phyloP scores from a whole-genome alignment of 2,113 vertebrate genomes.

The Puffinus mauretanicus region DNA sequence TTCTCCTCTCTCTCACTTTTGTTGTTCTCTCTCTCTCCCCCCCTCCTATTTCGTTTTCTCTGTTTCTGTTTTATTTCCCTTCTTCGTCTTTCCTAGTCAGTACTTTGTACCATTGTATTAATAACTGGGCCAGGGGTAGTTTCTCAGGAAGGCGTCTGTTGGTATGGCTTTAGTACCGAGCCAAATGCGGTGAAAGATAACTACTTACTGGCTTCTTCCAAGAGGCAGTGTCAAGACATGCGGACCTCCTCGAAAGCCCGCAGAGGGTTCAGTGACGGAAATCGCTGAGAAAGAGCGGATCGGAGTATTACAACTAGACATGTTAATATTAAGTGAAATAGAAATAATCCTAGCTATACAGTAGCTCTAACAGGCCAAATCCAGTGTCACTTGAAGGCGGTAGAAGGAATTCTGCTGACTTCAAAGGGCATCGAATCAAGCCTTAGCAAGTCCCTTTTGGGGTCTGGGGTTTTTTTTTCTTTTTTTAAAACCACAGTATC shows the following conservation, averaged over 20 bases:
- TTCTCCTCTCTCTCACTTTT: conserved; percentile 13
- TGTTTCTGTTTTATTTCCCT: conserved; percentile 20
- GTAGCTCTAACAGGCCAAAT: conserved; percentile 60
- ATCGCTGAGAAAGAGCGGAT: conserved; percentile 51
- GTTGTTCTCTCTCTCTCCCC: background rate
- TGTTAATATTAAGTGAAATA: conserved; percentile 21
- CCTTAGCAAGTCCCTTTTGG: conserved; percentile 31
- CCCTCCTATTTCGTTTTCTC: background rate
- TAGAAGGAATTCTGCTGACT: background rate
- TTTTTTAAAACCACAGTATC: conserved; percentile 68
- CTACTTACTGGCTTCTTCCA: conserved; percentile 61
- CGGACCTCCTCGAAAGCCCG: background rate
- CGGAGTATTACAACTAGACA: conserved; percentile 36
- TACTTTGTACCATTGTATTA: conserved; percentile 79
- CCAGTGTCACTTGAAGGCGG: conserved; percentile 13
- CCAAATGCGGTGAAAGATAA: conserved; percentile 62
- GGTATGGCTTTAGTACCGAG: conserved; percentile 63
- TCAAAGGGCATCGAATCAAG: background rate
- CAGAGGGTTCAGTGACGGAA: conserved; percentile 14
- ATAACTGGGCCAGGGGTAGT: conserved; percentile 85
- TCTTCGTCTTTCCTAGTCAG: conserved; percentile 75
- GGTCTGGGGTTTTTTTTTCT: background rate
- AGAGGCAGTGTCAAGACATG: conserved; percentile 52
- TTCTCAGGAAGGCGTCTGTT: conserved; percentile 79
- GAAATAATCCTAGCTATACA: conserved; percentile 51